Base-by-base conservation (phyloP, 2,888 invertebrate species). In the Pyrocoelia pectoralis region DNA sequence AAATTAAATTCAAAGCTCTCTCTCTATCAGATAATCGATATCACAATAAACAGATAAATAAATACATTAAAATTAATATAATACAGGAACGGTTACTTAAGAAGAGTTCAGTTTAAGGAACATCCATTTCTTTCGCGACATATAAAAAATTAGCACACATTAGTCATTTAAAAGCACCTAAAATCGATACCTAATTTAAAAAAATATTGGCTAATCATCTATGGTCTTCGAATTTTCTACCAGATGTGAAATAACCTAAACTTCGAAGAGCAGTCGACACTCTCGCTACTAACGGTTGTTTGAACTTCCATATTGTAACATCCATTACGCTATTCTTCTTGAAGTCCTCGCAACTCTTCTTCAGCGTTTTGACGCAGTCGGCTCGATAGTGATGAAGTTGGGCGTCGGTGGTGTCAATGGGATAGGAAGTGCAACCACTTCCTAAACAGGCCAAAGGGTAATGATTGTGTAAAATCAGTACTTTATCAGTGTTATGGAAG, bases 351-450 rank as follows among this genome's bases (percentile, higher is more conserved):
- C 94, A 94, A 28, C 87, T 83, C 82, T 93, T 92, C 82, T 93
- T 92, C 67, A 94, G 83, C 61, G 92, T 90, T 69, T 88, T 88
- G 2, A 93, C 94, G 82, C 95, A 95, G 81, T 93, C 93, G 28
- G 92, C 92, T 65, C 95, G 87, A 83, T 95, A 96, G 81, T 96
- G 95, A 80, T 96, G 94, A 75, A 96, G 84, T 68, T 95, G 91
- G 19, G 94, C 95, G 75, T 89, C 88, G 50, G 84, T 84, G 38
- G 90, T 90, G 67, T 91, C 89, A 70, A 95, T 87, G 65, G 91
- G 86, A 81, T 89, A 93, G 50, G 92, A 91, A 56, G 90, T 90
- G 81, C 94, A 94, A 10, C 82, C 83, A 38, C 91, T 58, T 12
- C 61, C 64, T 9, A 70, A 48, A 18, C 64, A 67, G 3, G 60